A percentile compares a stretch with the other conserved stretches of the same genome.
Conservation (phyloP, 92 coral and sea anemone genomes). For the Ricordea florida region DNA sequence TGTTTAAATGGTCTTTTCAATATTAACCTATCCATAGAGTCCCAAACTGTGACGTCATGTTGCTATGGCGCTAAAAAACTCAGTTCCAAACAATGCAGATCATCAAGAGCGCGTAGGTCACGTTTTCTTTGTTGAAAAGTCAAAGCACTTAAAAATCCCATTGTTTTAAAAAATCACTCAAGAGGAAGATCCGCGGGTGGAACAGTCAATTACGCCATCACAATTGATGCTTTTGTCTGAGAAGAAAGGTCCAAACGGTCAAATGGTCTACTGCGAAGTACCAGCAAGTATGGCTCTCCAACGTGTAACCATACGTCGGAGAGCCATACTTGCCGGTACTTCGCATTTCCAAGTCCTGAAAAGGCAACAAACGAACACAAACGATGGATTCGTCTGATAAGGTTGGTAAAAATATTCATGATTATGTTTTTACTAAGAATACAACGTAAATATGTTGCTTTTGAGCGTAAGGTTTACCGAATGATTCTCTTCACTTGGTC, state of each 20-base stretch:
- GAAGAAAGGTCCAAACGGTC: background rate
- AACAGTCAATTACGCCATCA: no score
- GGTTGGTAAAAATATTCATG: background rate
- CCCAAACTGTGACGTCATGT: constrained; percentile 16
- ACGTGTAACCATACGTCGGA: constrained; percentile 13
- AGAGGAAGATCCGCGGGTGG: no score
- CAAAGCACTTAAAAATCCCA: no score
- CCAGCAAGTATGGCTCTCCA: no score
- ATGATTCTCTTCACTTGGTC: no score
- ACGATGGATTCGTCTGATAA: constrained; percentile 2
- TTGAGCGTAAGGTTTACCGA: background rate
- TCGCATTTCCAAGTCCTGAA: constrained; percentile 2
- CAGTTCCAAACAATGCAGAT: constrained; percentile 10
- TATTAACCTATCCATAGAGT: constrained; percentile 8
- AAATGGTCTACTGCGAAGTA: background rate
- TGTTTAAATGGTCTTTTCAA: no score
- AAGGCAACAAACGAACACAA: constrained; percentile 1
- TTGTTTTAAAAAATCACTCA: no score
- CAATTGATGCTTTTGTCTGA: background rate
- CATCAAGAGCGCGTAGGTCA: background rate
- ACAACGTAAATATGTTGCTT: background rate
- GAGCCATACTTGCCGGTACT: constrained; percentile 10
- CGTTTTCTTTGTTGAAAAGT: constrained; percentile 5
- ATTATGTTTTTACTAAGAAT: background rate
- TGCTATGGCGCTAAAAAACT: constrained; percentile 19